Percentiles rank a stretch among this genome's conserved stretches.
Conservation (phyloP, 2,888 invertebrate genomes). For the Nephrotoma appendiculata region DNA sequence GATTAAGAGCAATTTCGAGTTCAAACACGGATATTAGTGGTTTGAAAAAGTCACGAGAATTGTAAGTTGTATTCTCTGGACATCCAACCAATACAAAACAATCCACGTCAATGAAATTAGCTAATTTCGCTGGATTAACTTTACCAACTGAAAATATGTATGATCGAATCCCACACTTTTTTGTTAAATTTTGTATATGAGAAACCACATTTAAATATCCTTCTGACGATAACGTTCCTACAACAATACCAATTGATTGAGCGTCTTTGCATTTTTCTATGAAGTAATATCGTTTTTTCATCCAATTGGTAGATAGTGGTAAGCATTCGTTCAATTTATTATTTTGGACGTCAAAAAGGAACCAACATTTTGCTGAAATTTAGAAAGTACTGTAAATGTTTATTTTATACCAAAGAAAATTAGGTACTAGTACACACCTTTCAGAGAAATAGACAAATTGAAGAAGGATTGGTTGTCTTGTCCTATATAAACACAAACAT, state of each 20-base stretch:
- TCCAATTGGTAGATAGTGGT: slow-evolving; percentile 39
- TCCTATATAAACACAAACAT: slow-evolving; percentile 51
- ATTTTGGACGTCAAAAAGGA: slow-evolving; percentile 37
- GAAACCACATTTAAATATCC: slow-evolving; percentile 61
- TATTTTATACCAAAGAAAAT: neutral
- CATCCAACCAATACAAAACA: slow-evolving; percentile 86
- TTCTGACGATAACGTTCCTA: slow-evolving; percentile 79
- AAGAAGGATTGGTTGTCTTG: slow-evolving; percentile 46
- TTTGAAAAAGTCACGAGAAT: slow-evolving; percentile 72
- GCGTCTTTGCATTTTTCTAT: slow-evolving; percentile 90
- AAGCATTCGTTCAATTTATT: slow-evolving; percentile 29
- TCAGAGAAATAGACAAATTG: slow-evolving; percentile 41
- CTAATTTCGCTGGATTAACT: slow-evolving; percentile 85
- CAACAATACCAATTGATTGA: slow-evolving; percentile 67
- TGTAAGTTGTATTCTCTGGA: slow-evolving; percentile 74
- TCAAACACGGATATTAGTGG: slow-evolving; percentile 89
- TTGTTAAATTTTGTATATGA: slow-evolving; percentile 58
- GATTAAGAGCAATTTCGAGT: slow-evolving; percentile 69
- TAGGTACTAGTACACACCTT: slow-evolving; percentile 28
- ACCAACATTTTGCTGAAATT: slow-evolving; percentile 40
- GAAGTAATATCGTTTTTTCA: slow-evolving; percentile 67
- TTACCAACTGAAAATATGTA: slow-evolving; percentile 90
- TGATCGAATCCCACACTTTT: slow-evolving; percentile 64
- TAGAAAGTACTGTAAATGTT: neutral
- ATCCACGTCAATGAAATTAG: slow-evolving; percentile 84